These are phyloP conservation scores for Caenorhabditis imperialis DNA, from an alignment of 2,888 invertebrate genomes.

Conservation along the genomic window DNA sequence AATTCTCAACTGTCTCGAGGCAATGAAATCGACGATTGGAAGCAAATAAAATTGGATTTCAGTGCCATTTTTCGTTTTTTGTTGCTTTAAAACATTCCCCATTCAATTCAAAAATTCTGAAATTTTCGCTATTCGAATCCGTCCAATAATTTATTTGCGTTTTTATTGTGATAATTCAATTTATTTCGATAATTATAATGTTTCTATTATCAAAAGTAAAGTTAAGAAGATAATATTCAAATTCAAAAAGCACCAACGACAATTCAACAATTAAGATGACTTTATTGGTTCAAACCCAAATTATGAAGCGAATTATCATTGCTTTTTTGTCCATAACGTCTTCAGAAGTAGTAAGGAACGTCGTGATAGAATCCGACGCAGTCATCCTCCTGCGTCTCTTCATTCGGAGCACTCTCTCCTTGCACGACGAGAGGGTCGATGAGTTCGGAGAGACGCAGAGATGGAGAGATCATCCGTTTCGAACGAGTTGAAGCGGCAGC, in stretches of 20 bases:
- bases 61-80: neutral
- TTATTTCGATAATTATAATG: too few species aligned
- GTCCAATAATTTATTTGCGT: neutral
- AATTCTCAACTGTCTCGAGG: constrained; percentile 39
- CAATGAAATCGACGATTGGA: constrained; percentile 39
- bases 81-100: constrained; percentile 18
- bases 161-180: too few species aligned
- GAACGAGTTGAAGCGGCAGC: constrained; percentile 26
- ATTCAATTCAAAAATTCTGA: too few species aligned
- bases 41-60: constrained; percentile 26
- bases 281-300: constrained; percentile 14
- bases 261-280: constrained; percentile 40
- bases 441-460: constrained; percentile 46
- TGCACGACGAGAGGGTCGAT: constrained; percentile 45
- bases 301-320: neutral
- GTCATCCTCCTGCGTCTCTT: constrained; percentile 25
- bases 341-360: constrained; percentile 45
- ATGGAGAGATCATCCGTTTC: constrained; percentile 53
- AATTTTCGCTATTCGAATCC: neutral
- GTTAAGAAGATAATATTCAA: too few species aligned
- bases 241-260: too few species aligned
- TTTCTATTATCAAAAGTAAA: too few species aligned
- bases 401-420: constrained; percentile 20
- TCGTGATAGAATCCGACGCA: constrained; percentile 52
- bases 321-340: neutral